Percentiles rank a stretch among this genome's conserved stretches.
Evolutionary conservation across 2,797 vertebrate species (phyloP).

Genomic region (Sebastiscus albofasciatus): DNA sequence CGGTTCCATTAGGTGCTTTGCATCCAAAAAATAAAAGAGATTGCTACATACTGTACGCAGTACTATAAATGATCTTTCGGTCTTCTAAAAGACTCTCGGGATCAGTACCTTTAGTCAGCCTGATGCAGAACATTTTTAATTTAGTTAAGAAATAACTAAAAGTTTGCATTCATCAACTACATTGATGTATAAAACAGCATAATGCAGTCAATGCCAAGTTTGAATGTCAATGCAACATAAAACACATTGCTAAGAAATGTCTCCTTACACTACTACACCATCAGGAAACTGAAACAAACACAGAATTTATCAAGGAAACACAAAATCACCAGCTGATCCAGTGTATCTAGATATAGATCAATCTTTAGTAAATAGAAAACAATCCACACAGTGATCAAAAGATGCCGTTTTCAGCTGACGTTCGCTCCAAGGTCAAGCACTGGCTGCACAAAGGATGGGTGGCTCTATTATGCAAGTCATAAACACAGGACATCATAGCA

Average conservation of each 20-base stretch:
- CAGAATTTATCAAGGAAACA: conserved; percentile 34
- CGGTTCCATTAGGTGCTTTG: conserved; percentile 22
- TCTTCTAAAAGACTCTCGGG: conserved; percentile 1
- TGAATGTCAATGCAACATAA: conserved; percentile 47
- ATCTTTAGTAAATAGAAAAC: conserved; percentile 57
- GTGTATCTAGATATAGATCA: conserved; percentile 57
- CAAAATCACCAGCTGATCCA: conserved; percentile 60
- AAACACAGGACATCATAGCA: conserved; percentile 27
- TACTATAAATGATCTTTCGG: conserved; percentile 25
- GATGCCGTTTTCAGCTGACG: conserved; percentile 44
- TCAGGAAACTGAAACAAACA: conserved; percentile 38
- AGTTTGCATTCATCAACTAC: conserved; percentile 30
- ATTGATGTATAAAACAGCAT: conserved; percentile 19
- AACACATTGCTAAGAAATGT: conserved; percentile 26
- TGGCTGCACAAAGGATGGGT: conserved; percentile 39
- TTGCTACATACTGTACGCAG: conserved; percentile 64
- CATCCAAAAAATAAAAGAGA: conserved; percentile 15
- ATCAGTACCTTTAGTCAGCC: conserved; percentile 10
- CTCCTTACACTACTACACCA: neutral
- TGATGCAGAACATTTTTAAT: conserved; percentile 14
- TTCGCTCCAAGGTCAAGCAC: conserved; percentile 44
- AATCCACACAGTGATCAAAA: conserved; percentile 74
- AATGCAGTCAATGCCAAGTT: conserved; percentile 34
- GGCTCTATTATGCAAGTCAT: conserved; percentile 24
- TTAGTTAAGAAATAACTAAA: conserved; percentile 22